phyloP scores from a whole-genome alignment of 2,113 vertebrate species.

The Galemys pyrenaicus region DNA sequence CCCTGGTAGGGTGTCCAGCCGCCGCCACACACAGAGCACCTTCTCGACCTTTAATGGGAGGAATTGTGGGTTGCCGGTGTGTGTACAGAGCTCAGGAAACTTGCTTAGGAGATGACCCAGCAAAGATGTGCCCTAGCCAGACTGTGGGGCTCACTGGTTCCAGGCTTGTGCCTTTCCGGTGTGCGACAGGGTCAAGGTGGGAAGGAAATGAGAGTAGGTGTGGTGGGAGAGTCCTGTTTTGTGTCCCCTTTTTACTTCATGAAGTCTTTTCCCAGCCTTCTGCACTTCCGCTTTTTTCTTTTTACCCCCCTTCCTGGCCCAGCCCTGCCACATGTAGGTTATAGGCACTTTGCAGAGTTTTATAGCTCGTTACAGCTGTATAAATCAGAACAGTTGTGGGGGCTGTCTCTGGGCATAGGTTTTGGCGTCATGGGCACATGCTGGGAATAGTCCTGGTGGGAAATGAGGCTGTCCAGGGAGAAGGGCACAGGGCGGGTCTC shows the following conservation, averaged over 20 bases:
- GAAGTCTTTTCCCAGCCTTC: not conserved
- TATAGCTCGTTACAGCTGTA: constrained; percentile 85
- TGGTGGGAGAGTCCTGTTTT: not conserved
- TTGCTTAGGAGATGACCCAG: not conserved
- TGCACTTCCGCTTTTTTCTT: constrained; percentile 32
- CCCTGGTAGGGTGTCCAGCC: not conserved
- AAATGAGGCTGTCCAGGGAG: not conserved
- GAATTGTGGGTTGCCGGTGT: not conserved
- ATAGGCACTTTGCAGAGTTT: constrained; percentile 82
- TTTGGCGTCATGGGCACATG: constrained; percentile 79
- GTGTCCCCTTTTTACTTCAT: not conserved
- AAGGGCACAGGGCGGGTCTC: not conserved
- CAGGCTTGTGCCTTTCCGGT: not conserved
- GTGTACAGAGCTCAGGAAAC: not conserved
- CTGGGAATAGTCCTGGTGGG: not conserved
- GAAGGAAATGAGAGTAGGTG: not conserved
- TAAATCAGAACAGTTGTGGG: constrained; percentile 80
- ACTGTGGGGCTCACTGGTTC: not conserved
- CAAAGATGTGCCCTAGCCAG: not conserved
- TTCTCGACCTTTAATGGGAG: not conserved
- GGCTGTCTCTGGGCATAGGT: constrained; percentile 74
- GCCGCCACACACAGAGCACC: not conserved
- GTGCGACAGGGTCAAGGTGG: not conserved
- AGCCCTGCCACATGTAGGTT: constrained; percentile 37
- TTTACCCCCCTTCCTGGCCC: not conserved